Percentiles rank a stretch among this genome's conserved stretches.
Conservation (phyloP, 2,888 invertebrate species). For the Apeira syringaria region DNA sequence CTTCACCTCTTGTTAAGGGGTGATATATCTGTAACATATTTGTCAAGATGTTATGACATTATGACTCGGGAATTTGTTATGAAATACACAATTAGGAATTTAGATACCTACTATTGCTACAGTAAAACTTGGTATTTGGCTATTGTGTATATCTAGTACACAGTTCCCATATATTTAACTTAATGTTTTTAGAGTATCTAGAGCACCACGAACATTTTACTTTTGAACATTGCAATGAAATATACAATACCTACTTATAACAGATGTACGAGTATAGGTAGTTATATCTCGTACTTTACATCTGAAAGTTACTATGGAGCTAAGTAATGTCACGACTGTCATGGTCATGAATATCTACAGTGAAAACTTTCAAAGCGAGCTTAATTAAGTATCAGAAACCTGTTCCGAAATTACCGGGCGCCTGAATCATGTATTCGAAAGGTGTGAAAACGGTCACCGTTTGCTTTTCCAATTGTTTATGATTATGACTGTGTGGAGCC, state of each 20-base stretch:
- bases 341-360: constrained; percentile 8
- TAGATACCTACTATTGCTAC: too few species aligned
- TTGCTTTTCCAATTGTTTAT: constrained; percentile 39
- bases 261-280: too few species aligned
- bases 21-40: too few species aligned
- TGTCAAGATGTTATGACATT: too few species aligned
- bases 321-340: constrained; percentile 11
- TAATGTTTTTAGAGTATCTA: too few species aligned
- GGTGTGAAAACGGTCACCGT: constrained; percentile 48
- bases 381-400: constrained; percentile 43
- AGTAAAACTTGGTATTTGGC: too few species aligned
- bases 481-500: constrained; percentile 23
- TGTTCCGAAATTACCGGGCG: constrained; percentile 36
- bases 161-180: too few species aligned
- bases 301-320: constrained; percentile 1
- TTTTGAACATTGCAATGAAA: neutral
- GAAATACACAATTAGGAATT: too few species aligned
- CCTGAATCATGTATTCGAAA: constrained; percentile 42
- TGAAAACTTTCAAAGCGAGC: constrained; percentile 27
- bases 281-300: neutral
- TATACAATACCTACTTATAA: too few species aligned
- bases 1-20: too few species aligned
- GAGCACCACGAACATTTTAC: neutral
- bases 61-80: too few species aligned
- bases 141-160: too few species aligned